Evolutionary conservation across 2,113 vertebrate genomes (phyloP), one percentile per base, ranked within the genome.

Genomic region (Cercocebus atys): DNA sequence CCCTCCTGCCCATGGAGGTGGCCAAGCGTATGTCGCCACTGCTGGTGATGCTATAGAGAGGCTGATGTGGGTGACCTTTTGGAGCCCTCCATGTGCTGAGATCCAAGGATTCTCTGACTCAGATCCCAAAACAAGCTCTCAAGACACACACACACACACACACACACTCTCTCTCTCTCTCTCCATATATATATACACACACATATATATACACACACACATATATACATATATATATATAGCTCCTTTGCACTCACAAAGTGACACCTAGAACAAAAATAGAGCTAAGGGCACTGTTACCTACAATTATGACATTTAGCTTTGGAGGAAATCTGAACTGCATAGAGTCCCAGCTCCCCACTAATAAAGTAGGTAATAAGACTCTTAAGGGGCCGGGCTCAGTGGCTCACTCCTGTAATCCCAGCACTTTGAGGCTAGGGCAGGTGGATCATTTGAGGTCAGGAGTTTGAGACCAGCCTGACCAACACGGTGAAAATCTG

Each of bases 171-270:
- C 27, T 13, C 61, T 64, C 61, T 30, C 27, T 64, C 27, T 64
- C 27, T 6, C 59, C 13, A 50, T 50, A 14, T 50, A 50, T 52
- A 52, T 52, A 17, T 0, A 52, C 2, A 50, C 50, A 52, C 16
- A 47, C 13, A 50, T 50, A 50, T 14, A 50, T 17, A 52, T 6
- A 52, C 0, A 52, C 2, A 50, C 50, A 52, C 14, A 27, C 0
- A 61, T 1, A 27, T 22, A 27, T 0, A 59, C 3, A 25, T 1
- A 32, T 2, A 61, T 10, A 64, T 27, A 64, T 32, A 32, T 20
- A 32, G 30, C 12, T 82, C 43, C 47, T 95, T 78, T 93, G 76
- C n/a, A 92, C 30, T 70, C 96, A 32, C 8, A 47, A 92, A 89
- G 35, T 40, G 47, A 50, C 13, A 30, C 4, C 40, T 2, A 87